Evolutionary conservation across 2,113 vertebrate species (phyloP).

Genomic region (Sphaerodactylus townsendi): DNA sequence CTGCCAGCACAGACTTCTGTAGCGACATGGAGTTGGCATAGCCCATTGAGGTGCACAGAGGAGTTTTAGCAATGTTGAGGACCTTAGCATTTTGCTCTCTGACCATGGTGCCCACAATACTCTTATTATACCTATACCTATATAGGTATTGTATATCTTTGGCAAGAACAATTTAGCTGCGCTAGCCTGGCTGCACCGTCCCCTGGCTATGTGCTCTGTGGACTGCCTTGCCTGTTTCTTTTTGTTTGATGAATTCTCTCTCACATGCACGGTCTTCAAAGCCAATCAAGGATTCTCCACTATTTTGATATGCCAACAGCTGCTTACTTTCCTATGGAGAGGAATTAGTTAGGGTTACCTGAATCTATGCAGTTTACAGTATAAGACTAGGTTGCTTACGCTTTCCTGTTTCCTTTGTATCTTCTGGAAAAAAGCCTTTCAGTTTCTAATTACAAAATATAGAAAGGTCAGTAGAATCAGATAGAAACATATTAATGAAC

Average conservation of each 20-base stretch:
- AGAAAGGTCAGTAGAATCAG: constrained; percentile 57
- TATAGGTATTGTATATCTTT: no score
- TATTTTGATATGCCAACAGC: background rate
- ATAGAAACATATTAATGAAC: constrained; percentile 56
- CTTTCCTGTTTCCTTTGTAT: constrained; percentile 24
- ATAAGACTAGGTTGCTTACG: constrained; percentile 2
- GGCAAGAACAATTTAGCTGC: no score
- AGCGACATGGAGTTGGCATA: no score
- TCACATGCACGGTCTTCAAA: no score
- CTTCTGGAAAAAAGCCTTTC: constrained; percentile 41
- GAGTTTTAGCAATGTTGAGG: no score
- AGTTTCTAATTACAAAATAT: constrained; percentile 59
- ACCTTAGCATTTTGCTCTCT: no score
- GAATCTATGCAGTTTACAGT: background rate
- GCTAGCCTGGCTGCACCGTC: no score
- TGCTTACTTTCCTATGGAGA: background rate
- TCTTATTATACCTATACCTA: no score
- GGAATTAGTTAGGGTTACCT: background rate
- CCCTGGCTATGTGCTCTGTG: no score
- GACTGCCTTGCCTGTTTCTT: background rate
- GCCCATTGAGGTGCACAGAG: no score
- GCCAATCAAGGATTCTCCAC: background rate
- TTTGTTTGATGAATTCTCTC: background rate
- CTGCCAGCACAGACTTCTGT: no score
- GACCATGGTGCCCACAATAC: no score